Conservation (phyloP, 2,797 vertebrate genomes). For the Enteromius trimaculatus region DNA sequence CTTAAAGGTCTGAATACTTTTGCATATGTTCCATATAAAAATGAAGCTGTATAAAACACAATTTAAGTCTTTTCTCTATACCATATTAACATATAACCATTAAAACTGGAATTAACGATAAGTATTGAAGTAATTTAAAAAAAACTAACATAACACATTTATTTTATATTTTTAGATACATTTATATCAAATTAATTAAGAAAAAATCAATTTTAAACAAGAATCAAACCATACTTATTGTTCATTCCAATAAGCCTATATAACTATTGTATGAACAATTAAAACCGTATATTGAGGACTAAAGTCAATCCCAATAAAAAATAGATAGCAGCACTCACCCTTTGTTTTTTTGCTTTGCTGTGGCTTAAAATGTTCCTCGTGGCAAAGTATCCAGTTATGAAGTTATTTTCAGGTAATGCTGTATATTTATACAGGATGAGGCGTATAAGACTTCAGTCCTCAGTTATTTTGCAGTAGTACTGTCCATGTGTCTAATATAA, state of each 20-base stretch:
- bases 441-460: not conserved
- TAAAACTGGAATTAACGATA: not conserved
- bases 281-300: not conserved
- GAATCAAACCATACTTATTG: not conserved
- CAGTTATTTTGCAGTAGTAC: constrained; percentile 22
- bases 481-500: constrained; percentile 22
- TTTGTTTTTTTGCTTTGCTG: not conserved
- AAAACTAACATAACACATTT: not conserved
- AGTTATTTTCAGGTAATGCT: not conserved
- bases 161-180: not conserved
- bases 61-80: not conserved
- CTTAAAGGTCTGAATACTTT: not conserved
- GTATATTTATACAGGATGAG: not conserved
- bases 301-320: constrained; percentile 7
- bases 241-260: not conserved
- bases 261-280: not conserved
- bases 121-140: not conserved
- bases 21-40: not conserved
- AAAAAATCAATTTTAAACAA: not conserved
- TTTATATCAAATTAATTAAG: not conserved
- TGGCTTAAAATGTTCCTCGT: not conserved
- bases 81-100: not conserved
- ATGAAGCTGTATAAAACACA: not conserved
- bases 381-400: not conserved
- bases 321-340: not conserved